These are phyloP conservation scores for Willowsia nigromaculata DNA, from an alignment of 2,888 invertebrate species.

Conservation along the genomic window DNA sequence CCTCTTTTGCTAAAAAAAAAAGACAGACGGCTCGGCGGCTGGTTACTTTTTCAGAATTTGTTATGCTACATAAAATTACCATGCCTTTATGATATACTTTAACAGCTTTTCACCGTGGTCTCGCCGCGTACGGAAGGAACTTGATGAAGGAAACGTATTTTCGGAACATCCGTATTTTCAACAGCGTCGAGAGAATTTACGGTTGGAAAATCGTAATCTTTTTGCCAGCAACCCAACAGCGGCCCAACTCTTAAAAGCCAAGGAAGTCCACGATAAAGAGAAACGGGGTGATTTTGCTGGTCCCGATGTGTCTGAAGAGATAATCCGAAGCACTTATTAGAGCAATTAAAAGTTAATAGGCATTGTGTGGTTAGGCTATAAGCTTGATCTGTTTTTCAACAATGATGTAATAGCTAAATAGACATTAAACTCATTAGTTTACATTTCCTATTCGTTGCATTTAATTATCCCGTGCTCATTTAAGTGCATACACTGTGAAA, in stretches of 20 bases:
- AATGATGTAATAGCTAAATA: no score
- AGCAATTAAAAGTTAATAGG: no score
- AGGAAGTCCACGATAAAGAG: neutral
- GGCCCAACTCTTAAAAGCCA: neutral
- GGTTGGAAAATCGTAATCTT: neutral
- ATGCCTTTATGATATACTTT: neutral
- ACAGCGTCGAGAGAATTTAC: neutral
- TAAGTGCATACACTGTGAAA: no score
- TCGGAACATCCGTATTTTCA: neutral
- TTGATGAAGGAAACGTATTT: neutral
- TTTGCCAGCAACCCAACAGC: neutral
- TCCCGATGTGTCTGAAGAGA: slow-evolving; percentile 1
- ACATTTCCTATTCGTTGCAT: no score
- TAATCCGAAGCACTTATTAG: neutral
- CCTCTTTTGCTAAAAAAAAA: neutral
- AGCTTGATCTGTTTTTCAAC: no score
- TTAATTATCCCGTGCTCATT: no score
- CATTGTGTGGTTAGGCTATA: no score
- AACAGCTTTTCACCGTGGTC: neutral
- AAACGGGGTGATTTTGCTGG: neutral
- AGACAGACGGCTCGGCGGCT: no score
- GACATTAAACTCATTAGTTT: no score
- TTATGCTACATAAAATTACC: no score
- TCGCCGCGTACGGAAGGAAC: neutral
- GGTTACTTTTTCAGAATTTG: no score